A percentile compares a stretch with the other conserved stretches of the same genome.
phyloP scores from a whole-genome alignment of 2,888 invertebrate genomes.

The Eilema griseolum region DNA sequence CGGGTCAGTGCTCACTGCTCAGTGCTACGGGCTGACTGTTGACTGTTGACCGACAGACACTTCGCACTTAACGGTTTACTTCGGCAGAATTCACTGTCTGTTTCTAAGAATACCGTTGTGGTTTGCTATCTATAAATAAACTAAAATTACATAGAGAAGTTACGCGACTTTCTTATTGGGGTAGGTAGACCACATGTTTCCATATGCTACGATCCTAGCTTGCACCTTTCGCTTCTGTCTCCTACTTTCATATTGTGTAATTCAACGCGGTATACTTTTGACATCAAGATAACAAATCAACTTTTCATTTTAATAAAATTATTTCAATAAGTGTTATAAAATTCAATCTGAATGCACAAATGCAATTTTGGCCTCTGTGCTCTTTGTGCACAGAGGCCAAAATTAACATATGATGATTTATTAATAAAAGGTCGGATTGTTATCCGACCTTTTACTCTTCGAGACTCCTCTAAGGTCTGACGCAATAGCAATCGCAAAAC shows the following conservation, averaged over 20 bases:
- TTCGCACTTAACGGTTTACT: neutral
- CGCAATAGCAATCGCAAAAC: neutral
- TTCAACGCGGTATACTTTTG: too few species aligned
- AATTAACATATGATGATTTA: too few species aligned
- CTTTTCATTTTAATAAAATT: too few species aligned
- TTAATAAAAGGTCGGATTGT: too few species aligned
- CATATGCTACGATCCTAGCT: too few species aligned
- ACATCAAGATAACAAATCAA: too few species aligned
- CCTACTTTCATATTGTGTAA: too few species aligned
- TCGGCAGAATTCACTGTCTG: neutral
- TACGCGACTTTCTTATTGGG: neutral
- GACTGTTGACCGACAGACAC: neutral
- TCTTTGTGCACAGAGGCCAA: neutral
- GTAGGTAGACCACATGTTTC: neutral
- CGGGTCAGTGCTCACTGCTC: slow-evolving; percentile 3
- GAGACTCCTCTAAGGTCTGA: neutral
- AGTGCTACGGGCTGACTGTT: neutral
- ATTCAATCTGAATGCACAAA: neutral
- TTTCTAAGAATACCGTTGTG: slow-evolving; percentile 1
- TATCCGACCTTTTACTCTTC: neutral
- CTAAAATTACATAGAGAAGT: neutral
- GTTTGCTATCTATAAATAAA: neutral
- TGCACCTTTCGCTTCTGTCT: too few species aligned
- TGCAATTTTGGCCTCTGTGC: too few species aligned
- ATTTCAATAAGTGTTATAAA: neutral